phyloP scores from a whole-genome alignment of 1,140 invertebrate genomes.

The Vollenhovia emeryi region DNA sequence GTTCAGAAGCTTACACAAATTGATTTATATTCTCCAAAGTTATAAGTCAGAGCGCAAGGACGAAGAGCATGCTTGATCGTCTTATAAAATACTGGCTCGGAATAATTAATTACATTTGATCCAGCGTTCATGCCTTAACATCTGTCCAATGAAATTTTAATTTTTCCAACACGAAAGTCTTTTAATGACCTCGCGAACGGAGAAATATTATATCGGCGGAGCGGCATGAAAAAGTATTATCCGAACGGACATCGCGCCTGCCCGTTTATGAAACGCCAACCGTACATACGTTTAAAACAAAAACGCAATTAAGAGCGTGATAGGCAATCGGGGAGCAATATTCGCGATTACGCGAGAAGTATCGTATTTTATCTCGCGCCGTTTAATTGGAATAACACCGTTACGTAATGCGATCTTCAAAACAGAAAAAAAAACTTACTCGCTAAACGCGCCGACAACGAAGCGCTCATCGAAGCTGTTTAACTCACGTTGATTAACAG shows the following conservation, averaged over 20 bases:
- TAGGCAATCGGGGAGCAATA: conserved; percentile 43
- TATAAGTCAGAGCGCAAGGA: neutral
- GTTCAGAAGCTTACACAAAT: conserved; percentile 29
- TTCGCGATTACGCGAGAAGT: conserved; percentile 55
- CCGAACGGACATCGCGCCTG: neutral
- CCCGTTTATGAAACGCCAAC: conserved; percentile 29
- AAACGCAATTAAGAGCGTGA: conserved; percentile 55
- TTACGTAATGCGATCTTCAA: conserved; percentile 21
- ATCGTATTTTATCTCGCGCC: neutral
- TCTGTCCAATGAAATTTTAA: neutral
- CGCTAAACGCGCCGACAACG: neutral
- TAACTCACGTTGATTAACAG: conserved; percentile 23
- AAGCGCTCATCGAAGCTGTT: conserved; percentile 1
- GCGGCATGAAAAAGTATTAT: conserved; percentile 1
- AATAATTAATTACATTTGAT: conserved; percentile 8
- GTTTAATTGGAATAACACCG: conserved; percentile 43
- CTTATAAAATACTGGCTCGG: neutral
- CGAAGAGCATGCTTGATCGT: neutral
- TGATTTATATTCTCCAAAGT: conserved; percentile 33
- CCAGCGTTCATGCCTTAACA: neutral
- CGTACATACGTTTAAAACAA: conserved; percentile 14
- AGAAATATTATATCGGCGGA: neutral
- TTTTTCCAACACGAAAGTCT: neutral
- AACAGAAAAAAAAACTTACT: conserved; percentile 33
- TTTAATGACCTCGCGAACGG: neutral